phyloP scores from a whole-genome alignment of 2,113 vertebrate genomes.

The Noturus placidus region DNA sequence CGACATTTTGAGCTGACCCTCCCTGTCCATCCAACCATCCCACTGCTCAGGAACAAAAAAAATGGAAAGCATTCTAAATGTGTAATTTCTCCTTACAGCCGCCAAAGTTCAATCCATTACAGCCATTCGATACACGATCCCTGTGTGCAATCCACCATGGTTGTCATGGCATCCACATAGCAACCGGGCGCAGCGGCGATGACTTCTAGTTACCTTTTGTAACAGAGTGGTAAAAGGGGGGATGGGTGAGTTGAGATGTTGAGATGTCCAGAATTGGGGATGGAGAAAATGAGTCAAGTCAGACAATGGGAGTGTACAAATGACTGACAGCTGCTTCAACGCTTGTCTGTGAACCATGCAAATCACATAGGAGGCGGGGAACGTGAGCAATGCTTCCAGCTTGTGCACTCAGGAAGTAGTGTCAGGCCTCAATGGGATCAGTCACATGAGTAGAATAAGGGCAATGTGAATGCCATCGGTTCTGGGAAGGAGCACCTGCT shows the following conservation, averaged over 20 bases:
- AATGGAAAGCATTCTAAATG: slow-evolving; percentile 27
- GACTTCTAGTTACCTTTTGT: slow-evolving; percentile 56
- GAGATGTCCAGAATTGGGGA: slow-evolving; percentile 25
- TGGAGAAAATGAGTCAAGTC: slow-evolving; percentile 14
- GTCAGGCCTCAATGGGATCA: slow-evolving; percentile 42
- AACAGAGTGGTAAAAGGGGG: slow-evolving; percentile 6
- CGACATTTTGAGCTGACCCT: slow-evolving; percentile 50
- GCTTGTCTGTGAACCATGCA: slow-evolving; percentile 49
- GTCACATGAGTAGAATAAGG: slow-evolving; percentile 46
- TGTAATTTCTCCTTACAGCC: slow-evolving; percentile 29
- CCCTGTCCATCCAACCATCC: not conserved
- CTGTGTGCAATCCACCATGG: slow-evolving; percentile 44
- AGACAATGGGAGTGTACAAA: slow-evolving; percentile 35
- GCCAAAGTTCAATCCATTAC: slow-evolving; percentile 52
- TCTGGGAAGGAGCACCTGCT: slow-evolving; percentile 42
- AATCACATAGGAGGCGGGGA: slow-evolving; percentile 29
- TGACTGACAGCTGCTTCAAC: slow-evolving; percentile 48
- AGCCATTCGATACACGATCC: slow-evolving; percentile 49
- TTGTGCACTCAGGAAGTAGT: slow-evolving; percentile 47
- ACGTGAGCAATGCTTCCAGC: slow-evolving; percentile 34
- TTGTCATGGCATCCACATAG: slow-evolving; percentile 59
- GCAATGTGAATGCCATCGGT: slow-evolving; percentile 36
- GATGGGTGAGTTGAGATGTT: slow-evolving; percentile 7
- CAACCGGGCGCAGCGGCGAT: slow-evolving; percentile 43
- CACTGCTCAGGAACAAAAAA: slow-evolving; percentile 34